phyloP scores from a whole-genome alignment of 1,140 invertebrate species.

The Acromyrmex heyeri region DNA sequence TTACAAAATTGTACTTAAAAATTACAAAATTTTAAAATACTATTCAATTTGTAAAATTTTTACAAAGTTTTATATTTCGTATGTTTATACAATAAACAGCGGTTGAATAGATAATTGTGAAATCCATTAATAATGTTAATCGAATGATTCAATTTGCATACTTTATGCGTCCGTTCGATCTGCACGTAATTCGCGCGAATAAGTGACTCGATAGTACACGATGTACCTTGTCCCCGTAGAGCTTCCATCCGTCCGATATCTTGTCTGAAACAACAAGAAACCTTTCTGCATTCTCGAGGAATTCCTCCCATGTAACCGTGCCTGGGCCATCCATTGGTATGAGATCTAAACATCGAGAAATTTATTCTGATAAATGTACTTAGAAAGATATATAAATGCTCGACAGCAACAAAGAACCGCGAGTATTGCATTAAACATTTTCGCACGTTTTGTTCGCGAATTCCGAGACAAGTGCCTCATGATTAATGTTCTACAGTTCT shows the following conservation, averaged over 20 bases:
- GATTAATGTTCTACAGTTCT: neutral
- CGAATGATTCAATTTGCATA: neutral
- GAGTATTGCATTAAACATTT: neutral
- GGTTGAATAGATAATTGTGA: neutral
- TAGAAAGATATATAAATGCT: no score
- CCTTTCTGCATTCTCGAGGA: slow-evolving; percentile 80
- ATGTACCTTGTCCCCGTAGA: slow-evolving; percentile 82
- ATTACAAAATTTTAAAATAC: neutral
- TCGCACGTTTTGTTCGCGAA: neutral
- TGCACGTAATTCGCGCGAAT: neutral
- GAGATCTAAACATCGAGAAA: slow-evolving; percentile 7
- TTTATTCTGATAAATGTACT: neutral
- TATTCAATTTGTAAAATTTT: neutral
- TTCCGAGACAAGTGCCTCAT: neutral
- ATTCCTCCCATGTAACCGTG: slow-evolving; percentile 85
- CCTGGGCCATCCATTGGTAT: slow-evolving; percentile 82
- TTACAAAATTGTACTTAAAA: neutral
- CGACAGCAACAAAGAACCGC: neutral
- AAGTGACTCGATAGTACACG: neutral
- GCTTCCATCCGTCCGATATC: slow-evolving; percentile 82
- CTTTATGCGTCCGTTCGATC: neutral
- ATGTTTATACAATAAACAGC: neutral
- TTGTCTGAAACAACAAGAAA: slow-evolving; percentile 77
- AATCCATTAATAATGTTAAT: neutral
- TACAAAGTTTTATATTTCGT: neutral